Evolutionary conservation across 2,888 invertebrate species (phyloP), one percentile per base, ranked within the genome.

Genomic region (Drosophila pseudotalamancana): DNA sequence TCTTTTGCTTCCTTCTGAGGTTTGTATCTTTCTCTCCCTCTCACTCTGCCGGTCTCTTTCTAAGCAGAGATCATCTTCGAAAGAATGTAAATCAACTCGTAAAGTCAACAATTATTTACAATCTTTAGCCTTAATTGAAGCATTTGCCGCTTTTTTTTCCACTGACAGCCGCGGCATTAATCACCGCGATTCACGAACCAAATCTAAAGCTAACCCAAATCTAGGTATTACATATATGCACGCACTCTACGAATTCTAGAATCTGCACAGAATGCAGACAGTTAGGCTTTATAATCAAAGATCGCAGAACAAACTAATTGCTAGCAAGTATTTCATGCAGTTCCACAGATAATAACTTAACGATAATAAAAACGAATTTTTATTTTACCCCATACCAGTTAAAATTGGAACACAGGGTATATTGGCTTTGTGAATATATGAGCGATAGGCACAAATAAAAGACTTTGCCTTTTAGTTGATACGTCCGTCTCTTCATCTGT

Each of bases 201-300:
- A 59, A 50, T 48, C 72, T 43, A 9, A 34, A 32, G 57, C 21
- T 69, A 82, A 88, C 79, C 87, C 63, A 75, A 79, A 83, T 86
- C 62, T 60, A 21, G 25, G 61, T 59, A 32, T 37, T 32, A n/a
- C 23, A n/a, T n/a, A n/a, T n/a, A 49, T 46, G 50, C 65, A 76
- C 68, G 78, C 82, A 84, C 53, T 46, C 51, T 39, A 14, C 21
- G 35, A 27, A 37, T 29, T 32, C 6, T 23, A 37, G 23, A 29
- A 29, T 59, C 55, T 46, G 16, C 48, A 6, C 27, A 61, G 61
- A 75, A 67, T 51, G 46, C 50, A 51, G 63, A 79, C 72, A 74
- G 80, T 62, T 86, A 64, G 49, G 27, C 46, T 25, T 18, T 40
- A 55, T 72, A 55, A 83, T 72, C 80, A 25, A 45, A 72, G 56